Conservation (phyloP, 2,113 vertebrate genomes). For the Indicator indicator region DNA sequence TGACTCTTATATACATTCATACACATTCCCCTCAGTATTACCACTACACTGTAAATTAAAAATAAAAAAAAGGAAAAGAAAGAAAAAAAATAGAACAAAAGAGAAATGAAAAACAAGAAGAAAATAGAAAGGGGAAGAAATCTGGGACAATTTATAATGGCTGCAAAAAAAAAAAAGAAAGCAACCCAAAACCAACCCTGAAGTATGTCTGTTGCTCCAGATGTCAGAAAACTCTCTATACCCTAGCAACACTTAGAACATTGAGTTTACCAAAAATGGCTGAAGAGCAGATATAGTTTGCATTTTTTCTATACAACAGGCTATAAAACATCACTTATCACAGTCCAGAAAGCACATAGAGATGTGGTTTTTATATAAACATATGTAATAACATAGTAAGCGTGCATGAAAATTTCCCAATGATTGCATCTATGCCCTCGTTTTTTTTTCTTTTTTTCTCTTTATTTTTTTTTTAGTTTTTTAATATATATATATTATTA, state of each 20-base stretch:
- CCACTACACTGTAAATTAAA: slow-evolving; percentile 81
- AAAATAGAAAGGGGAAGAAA: slow-evolving; percentile 48
- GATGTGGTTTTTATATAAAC: slow-evolving; percentile 99
- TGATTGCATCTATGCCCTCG: slow-evolving; percentile 85
- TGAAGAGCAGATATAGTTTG: slow-evolving; percentile 98
- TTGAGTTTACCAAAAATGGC: slow-evolving; percentile 96
- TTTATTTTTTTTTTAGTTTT: too few species aligned
- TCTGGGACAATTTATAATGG: slow-evolving; percentile 81
- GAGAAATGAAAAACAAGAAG: slow-evolving; percentile 32
- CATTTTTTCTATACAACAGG: slow-evolving; percentile 99
- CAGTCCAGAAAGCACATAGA: slow-evolving; percentile 99
- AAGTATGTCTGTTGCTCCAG: slow-evolving; percentile 83
- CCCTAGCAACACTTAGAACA: slow-evolving; percentile 99
- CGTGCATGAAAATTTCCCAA: slow-evolving; percentile 96
- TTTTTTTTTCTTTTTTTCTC: slow-evolving; percentile 43
- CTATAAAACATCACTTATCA: slow-evolving; percentile 99
- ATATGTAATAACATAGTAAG: slow-evolving; percentile 98
- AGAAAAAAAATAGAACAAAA: slow-evolving; percentile 42
- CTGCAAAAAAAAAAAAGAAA: slow-evolving; percentile 73
- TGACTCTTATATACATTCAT: slow-evolving; percentile 88
- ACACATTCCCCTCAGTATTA: slow-evolving; percentile 80
- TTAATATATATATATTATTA: too few species aligned
- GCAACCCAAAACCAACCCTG: slow-evolving; percentile 19
- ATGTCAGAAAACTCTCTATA: slow-evolving; percentile 96
- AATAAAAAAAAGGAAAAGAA: slow-evolving; percentile 42